Evolutionary conservation across 2,888 invertebrate genomes (phyloP).

Genomic region (Cinara cedri): DNA sequence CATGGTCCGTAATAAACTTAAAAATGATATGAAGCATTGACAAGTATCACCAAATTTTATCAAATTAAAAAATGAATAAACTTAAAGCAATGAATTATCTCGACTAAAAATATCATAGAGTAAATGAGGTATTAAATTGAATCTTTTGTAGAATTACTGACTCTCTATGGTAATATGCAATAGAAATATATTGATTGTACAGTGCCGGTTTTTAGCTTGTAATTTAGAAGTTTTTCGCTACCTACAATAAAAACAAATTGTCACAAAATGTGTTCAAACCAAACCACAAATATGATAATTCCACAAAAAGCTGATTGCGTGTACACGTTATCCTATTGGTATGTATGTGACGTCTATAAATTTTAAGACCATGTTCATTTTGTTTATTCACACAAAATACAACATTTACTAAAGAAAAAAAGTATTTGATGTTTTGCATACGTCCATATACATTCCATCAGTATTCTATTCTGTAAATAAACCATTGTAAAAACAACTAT

Average conservation of each 20-base stretch:
- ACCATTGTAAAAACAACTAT: too few relatives aligned
- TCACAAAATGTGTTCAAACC: slow-evolving; percentile 15
- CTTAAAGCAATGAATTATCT: too few relatives aligned
- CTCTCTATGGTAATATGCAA: not conserved
- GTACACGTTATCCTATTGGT: slow-evolving; percentile 37
- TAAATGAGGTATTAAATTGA: too few relatives aligned
- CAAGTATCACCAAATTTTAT: not conserved
- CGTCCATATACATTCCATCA: too few relatives aligned
- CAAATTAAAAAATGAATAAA: too few relatives aligned
- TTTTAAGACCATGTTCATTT: too few relatives aligned
- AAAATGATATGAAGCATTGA: not conserved
- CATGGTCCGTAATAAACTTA: not conserved
- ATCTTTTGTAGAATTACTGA: not conserved
- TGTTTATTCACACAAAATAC: too few relatives aligned
- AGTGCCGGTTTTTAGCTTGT: not conserved
- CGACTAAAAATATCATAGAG: too few relatives aligned
- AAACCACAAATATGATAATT: not conserved
- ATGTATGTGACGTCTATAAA: not conserved
- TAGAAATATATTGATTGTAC: not conserved
- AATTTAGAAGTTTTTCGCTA: not conserved
- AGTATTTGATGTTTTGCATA: too few relatives aligned
- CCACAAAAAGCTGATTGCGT: slow-evolving; percentile 28
- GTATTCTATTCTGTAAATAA: too few relatives aligned
- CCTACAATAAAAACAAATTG: not conserved
- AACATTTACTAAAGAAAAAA: too few relatives aligned